phyloP scores from a whole-genome alignment of 2,888 invertebrate genomes.

The Dolomedes plantarius region DNA sequence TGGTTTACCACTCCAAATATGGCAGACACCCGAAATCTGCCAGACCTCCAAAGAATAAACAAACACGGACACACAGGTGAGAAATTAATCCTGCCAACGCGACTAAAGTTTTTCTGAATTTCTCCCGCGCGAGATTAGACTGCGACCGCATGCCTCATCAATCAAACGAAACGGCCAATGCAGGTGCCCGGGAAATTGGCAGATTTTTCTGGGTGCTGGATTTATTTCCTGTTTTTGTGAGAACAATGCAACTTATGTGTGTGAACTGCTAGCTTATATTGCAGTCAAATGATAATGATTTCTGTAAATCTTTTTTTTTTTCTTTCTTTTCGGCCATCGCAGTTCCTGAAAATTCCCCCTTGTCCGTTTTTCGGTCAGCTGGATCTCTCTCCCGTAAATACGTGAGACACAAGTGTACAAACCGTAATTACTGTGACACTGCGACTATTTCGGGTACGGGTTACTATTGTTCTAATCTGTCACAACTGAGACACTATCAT shows the following conservation, averaged over 20 bases:
- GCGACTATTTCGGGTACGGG: no score
- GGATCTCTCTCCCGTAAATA: no score
- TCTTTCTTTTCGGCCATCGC: no score
- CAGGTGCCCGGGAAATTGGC: not conserved
- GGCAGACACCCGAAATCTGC: not conserved
- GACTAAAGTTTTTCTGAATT: not conserved
- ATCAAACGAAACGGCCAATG: slow-evolving; percentile 1
- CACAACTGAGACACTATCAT: no score
- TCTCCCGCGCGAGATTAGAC: not conserved
- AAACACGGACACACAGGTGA: not conserved
- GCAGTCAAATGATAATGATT: no score
- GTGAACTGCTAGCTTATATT: slow-evolving; percentile 3
- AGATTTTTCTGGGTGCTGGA: slow-evolving; percentile 14
- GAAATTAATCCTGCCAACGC: not conserved
- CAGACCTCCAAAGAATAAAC: not conserved
- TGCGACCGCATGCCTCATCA: not conserved
- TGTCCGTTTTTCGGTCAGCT: no score
- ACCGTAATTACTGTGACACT: no score
- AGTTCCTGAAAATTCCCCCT: no score
- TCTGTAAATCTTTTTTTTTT: no score
- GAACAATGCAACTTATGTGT: not conserved
- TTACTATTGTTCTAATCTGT: no score
- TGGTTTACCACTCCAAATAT: not conserved
- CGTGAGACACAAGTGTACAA: no score
- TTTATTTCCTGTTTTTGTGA: slow-evolving; percentile 2